These are phyloP conservation scores for Terrapene triunguis DNA, from an alignment of 2,113 vertebrate species.

Conservation along the genomic window DNA sequence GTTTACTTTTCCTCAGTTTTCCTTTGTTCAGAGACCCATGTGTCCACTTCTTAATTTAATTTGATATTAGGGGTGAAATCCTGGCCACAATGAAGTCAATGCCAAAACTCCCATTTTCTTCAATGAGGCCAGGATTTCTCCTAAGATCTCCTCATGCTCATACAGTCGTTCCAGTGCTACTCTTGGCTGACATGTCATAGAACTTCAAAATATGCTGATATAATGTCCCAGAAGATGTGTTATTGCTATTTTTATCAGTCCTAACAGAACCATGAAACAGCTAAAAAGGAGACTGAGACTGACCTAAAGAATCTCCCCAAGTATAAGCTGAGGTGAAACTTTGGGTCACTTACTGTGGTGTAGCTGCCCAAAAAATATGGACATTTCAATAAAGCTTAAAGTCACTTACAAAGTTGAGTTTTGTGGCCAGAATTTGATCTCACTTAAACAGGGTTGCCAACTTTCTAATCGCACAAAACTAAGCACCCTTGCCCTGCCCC, in stretches of 20 bases:
- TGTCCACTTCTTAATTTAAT: not conserved
- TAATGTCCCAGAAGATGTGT: not conserved
- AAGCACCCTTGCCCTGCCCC: too few species aligned
- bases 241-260: not conserved
- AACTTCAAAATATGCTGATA: not conserved
- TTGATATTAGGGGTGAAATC: not conserved
- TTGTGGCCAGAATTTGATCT: too few species aligned
- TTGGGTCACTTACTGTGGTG: too few species aligned
- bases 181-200: not conserved
- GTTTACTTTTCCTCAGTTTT: not conserved
- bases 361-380: too few species aligned
- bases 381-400: too few species aligned
- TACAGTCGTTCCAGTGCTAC: not conserved
- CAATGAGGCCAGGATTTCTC: not conserved
- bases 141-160: not conserved
- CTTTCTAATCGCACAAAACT: too few species aligned
- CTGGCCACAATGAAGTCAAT: not conserved
- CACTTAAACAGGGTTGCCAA: too few species aligned
- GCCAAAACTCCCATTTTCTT: not conserved
- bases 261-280: not conserved
- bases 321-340: too few species aligned
- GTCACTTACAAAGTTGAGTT: too few species aligned
- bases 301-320: too few species aligned
- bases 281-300: not conserved
- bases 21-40: not conserved